Percentiles rank a stretch among this genome's conserved stretches.
These are phyloP conservation scores for Myodes glareolus DNA, from an alignment of 2,113 vertebrate species.

Conservation along the genomic window DNA sequence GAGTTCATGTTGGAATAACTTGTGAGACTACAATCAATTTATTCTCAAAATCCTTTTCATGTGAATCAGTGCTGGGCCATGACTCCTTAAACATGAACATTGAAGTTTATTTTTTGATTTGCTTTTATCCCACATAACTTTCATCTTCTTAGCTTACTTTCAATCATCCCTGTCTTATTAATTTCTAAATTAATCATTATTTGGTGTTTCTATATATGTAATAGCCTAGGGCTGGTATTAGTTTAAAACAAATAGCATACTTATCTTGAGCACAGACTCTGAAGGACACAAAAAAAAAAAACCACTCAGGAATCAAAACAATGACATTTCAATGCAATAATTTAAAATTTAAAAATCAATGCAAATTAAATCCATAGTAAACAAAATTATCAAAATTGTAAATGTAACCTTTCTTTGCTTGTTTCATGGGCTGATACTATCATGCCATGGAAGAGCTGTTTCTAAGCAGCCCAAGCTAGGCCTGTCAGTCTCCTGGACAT, in stretches of 20 bases:
- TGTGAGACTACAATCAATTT: background rate
- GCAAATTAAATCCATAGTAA: background rate
- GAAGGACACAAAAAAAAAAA: background rate
- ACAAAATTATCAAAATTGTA: conserved; percentile 39
- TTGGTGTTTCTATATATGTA: background rate
- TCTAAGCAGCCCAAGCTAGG: background rate
- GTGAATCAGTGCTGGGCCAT: background rate
- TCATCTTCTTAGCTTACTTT: conserved; percentile 2
- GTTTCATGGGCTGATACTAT: background rate
- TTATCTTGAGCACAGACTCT: background rate
- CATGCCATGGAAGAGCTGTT: background rate
- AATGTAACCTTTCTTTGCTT: background rate
- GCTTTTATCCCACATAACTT: background rate
- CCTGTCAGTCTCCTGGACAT: background rate
- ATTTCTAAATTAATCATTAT: conserved; percentile 29
- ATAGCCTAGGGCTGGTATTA: background rate
- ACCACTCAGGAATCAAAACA: background rate
- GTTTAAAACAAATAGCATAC: background rate
- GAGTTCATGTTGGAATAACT: background rate
- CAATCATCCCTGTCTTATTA: background rate
- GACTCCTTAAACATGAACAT: background rate
- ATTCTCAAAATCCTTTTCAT: background rate
- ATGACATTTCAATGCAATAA: background rate
- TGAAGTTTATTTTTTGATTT: background rate
- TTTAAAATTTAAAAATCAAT: background rate